These are phyloP conservation scores for Diaphora mendica DNA, from an alignment of 2,888 invertebrate genomes.

Conservation along the genomic window DNA sequence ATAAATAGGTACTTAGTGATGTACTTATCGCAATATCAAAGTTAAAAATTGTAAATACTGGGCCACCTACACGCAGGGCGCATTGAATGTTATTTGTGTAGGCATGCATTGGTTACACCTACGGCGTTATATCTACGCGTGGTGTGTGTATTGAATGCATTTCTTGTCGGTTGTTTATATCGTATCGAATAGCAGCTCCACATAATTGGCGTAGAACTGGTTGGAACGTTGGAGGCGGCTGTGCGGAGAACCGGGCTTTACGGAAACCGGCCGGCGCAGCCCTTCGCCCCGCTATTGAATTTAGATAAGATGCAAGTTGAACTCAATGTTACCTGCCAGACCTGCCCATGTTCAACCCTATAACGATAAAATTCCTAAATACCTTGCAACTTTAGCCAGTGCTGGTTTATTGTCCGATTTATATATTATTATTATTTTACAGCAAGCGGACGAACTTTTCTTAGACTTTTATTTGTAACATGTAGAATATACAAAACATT, in stretches of 20 bases:
- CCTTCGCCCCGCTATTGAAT: slow-evolving; percentile 61
- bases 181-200: slow-evolving; percentile 60
- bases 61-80: slow-evolving; percentile 26
- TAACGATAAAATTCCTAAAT: background rate
- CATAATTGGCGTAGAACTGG: slow-evolving; percentile 63
- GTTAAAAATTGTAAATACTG: slow-evolving; percentile 34
- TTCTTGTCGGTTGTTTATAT: slow-evolving; percentile 62
- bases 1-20: slow-evolving; percentile 8
- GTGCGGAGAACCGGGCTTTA: slow-evolving; percentile 35
- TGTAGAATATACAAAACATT: background rate
- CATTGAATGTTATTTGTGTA: slow-evolving; percentile 44
- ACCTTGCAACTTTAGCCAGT: background rate
- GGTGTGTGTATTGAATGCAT: slow-evolving; percentile 56
- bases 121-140: slow-evolving; percentile 32
- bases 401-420: background rate
- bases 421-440: background rate
- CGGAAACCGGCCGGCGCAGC: slow-evolving; percentile 65
- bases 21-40: slow-evolving; percentile 10
- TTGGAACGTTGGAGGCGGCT: slow-evolving; percentile 49
- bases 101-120: slow-evolving; percentile 37
- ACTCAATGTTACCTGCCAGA: slow-evolving; percentile 25
- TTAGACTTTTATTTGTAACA: background rate
- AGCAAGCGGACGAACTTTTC: background rate
- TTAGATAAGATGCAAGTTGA: slow-evolving; percentile 64
- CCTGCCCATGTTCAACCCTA: slow-evolving; percentile 18